These are phyloP conservation scores for Caenorhabditis plicata DNA, from an alignment of 2,888 invertebrate genomes.

Conservation along the genomic window DNA sequence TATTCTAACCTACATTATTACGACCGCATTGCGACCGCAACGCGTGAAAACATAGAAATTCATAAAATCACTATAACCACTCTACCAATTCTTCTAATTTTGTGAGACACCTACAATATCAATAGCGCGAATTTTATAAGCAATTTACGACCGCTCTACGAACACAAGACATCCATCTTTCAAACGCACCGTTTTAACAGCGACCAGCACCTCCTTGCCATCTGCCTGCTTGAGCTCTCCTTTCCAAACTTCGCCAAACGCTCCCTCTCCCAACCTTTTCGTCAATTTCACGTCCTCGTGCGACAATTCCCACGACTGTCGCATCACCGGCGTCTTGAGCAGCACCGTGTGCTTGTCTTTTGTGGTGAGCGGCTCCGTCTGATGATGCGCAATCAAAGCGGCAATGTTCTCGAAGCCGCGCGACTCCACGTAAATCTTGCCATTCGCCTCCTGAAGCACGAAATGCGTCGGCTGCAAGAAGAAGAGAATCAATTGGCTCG, in stretches of 20 bases:
- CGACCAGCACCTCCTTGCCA: slow-evolving; percentile 4
- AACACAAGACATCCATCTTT: no score
- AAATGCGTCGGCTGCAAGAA: slow-evolving; percentile 24
- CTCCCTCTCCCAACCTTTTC: slow-evolving; percentile 55
- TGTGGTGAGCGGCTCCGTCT: slow-evolving; percentile 12
- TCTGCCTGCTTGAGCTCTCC: slow-evolving; percentile 4
- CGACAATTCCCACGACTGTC: slow-evolving; percentile 47
- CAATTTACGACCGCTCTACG: no score
- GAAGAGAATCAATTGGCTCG: not conserved
- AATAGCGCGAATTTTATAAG: no score
- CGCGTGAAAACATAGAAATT: no score
- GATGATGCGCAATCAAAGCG: slow-evolving; percentile 15
- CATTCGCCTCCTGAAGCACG: slow-evolving; percentile 19
- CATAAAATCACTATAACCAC: no score
- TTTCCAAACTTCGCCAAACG: slow-evolving; percentile 46
- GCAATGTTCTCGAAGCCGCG: slow-evolving; percentile 18
- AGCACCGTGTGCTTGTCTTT: slow-evolving; percentile 28
- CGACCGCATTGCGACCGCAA: no score
- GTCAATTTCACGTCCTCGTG: slow-evolving; percentile 45
- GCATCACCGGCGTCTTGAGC: slow-evolving; percentile 22
- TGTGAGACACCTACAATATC: no score
- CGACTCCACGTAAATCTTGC: slow-evolving; percentile 21
- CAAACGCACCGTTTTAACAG: slow-evolving; percentile 18
- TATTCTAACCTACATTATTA: no score
- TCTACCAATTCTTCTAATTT: no score